A percentile compares a stretch with the other conserved stretches of the same genome.
Conservation (phyloP, 2,797 vertebrate genomes). For the Phylloscopus collybita region DNA sequence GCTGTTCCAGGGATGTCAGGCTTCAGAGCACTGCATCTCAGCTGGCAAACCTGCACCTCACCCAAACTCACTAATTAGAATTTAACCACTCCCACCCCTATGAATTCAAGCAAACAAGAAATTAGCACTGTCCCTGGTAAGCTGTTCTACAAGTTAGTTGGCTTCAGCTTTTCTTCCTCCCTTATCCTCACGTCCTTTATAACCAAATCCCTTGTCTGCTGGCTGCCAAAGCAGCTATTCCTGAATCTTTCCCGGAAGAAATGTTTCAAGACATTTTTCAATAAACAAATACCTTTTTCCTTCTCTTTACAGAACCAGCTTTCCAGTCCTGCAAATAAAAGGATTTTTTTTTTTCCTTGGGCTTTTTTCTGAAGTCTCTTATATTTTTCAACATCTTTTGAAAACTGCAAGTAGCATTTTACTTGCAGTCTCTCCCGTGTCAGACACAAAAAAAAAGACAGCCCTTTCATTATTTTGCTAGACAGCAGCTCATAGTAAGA, state of each 20-base stretch:
- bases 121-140: neutral
- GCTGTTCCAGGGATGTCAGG: neutral
- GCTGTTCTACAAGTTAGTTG: slow-evolving; percentile 16
- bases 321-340: neutral
- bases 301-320: neutral
- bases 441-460: neutral
- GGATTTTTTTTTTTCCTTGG: neutral
- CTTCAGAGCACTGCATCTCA: neutral
- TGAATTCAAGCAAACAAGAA: neutral
- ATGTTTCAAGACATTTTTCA: neutral
- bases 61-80: neutral
- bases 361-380: neutral
- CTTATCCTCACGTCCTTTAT: neutral
- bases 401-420: neutral
- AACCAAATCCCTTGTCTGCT: neutral
- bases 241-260: neutral
- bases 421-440: neutral
- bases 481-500: neutral
- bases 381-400: neutral
- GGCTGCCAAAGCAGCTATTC: neutral
- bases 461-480: slow-evolving; percentile 2
- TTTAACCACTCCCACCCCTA: neutral
- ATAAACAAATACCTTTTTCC: neutral
- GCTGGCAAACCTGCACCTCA: neutral
- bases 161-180: neutral